Conservation (phyloP, 1,140 invertebrate species). For the Physella acuta region DNA sequence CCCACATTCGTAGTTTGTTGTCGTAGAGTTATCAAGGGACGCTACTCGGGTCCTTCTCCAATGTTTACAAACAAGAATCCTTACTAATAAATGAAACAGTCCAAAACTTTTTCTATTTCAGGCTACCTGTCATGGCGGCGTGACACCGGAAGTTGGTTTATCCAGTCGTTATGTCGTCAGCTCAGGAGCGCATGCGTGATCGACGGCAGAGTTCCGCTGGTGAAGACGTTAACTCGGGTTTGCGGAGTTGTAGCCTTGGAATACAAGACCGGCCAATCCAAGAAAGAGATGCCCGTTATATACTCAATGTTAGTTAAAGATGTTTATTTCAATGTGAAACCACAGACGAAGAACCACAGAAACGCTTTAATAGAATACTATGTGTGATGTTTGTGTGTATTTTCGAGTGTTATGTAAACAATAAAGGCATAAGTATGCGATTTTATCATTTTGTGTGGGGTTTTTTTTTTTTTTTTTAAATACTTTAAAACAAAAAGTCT, state of each 20-base stretch:
- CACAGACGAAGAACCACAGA: too few species aligned
- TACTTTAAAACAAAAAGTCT: too few species aligned
- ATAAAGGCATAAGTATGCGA: too few species aligned
- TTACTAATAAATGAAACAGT: background rate
- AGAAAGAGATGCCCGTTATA: constrained; percentile 7
- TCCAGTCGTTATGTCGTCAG: constrained; percentile 2
- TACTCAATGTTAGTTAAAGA: constrained; percentile 9
- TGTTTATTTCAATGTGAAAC: constrained; percentile 7
- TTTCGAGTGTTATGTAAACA: too few species aligned
- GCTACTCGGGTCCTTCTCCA: too few species aligned
- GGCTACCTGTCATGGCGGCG: constrained; percentile 3
- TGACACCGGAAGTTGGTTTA: constrained; percentile 6
- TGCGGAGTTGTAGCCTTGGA: background rate
- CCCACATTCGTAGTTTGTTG: too few species aligned
- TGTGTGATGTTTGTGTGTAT: too few species aligned
- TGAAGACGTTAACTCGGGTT: background rate
- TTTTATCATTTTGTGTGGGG: too few species aligned
- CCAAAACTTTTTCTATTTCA: background rate
- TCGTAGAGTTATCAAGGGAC: too few species aligned
- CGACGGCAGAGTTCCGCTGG: background rate
- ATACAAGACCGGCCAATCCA: background rate
- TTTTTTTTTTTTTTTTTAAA: too few species aligned
- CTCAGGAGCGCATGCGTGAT: background rate
- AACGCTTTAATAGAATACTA: too few species aligned
- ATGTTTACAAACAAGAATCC: background rate